These are phyloP conservation scores for Drosophila mayaguana DNA, from an alignment of 2,888 invertebrate species.

Conservation along the genomic window DNA sequence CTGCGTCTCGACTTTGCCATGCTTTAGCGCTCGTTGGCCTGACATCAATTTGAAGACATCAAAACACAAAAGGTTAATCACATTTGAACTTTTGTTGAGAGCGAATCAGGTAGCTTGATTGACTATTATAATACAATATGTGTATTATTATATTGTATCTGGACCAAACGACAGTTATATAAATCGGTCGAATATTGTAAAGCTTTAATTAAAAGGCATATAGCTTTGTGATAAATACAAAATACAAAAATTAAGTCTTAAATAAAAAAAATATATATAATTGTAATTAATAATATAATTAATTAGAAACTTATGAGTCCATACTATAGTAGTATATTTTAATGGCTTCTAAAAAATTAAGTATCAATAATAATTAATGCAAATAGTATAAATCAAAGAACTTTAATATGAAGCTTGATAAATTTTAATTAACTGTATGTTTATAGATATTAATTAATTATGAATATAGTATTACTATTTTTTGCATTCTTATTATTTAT, in stretches of 20 bases:
- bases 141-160: neutral
- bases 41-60: conserved; percentile 70
- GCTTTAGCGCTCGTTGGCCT: conserved; percentile 38
- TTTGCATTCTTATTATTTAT: neutral
- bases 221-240: no score
- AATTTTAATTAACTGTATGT: no score
- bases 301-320: no score
- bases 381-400: no score
- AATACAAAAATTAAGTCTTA: no score
- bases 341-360: no score
- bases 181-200: neutral
- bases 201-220: no score
- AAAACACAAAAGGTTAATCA: conserved; percentile 75
- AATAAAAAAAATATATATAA: neutral
- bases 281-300: neutral
- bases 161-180: conserved; percentile 6
- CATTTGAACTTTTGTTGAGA: conserved; percentile 68
- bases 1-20: conserved; percentile 31
- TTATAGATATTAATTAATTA: no score
- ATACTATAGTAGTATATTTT: no score
- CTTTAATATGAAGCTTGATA: no score
- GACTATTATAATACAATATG: no score
- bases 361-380: no score
- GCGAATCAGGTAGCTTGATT: neutral
- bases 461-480: neutral